Percentiles rank a stretch among this genome's conserved stretches.
Conservation (phyloP, 2,797 vertebrate species). For the Poecilia velifera region DNA sequence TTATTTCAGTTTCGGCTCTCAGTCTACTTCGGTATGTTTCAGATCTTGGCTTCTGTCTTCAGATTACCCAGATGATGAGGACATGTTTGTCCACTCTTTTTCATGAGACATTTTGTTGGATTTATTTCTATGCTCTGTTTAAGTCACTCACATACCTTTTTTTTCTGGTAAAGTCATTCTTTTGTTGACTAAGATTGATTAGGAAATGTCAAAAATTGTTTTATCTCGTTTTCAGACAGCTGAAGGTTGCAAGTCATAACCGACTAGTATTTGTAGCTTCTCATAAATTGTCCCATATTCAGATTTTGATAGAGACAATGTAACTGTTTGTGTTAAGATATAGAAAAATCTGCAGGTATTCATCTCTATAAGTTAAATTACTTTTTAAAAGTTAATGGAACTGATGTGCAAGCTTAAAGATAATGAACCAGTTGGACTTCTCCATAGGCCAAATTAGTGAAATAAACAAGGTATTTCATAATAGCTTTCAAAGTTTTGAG, state of each 20-base stretch:
- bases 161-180: not conserved
- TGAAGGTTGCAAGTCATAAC: not conserved
- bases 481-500: not conserved
- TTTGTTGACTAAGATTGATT: not conserved
- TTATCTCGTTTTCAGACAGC: not conserved
- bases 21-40: not conserved
- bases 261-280: not conserved
- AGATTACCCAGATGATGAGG: not conserved
- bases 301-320: not conserved
- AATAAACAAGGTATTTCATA: slow-evolving; percentile 7
- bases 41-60: not conserved
- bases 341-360: not conserved
- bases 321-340: not conserved
- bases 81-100: not conserved
- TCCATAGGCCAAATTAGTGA: slow-evolving; percentile 11
- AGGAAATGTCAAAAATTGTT: not conserved
- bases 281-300: not conserved
- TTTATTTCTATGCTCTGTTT: too few species aligned
- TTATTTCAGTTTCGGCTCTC: not conserved
- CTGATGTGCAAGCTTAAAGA: not conserved
- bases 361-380: not conserved
- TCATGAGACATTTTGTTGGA: not conserved
- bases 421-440: not conserved
- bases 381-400: not conserved
- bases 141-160: not conserved